Conservation (phyloP, 2,888 invertebrate species). For the Zaprionus lineosus region DNA sequence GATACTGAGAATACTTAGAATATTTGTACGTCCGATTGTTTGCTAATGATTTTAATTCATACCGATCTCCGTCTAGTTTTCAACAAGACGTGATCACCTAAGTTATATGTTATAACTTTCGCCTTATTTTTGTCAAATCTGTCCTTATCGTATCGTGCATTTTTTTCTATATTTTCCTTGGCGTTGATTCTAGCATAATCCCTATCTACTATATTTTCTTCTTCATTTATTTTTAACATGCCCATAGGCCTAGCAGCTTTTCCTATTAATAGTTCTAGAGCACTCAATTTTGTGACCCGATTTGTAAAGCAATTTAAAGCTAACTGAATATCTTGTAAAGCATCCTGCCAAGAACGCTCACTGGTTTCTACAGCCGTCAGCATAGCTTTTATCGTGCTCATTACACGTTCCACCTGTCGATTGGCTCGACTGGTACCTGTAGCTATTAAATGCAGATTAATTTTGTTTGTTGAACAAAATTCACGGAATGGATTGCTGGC, state of each 20-base stretch:
- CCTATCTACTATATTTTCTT: background rate
- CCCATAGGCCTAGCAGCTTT: too few species aligned
- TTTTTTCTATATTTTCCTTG: too few species aligned
- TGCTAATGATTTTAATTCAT: background rate
- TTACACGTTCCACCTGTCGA: slow-evolving; percentile 5
- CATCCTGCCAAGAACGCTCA: background rate
- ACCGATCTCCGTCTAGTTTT: background rate
- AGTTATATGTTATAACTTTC: background rate
- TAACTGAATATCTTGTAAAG: too few species aligned
- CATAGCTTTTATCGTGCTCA: slow-evolving; percentile 6
- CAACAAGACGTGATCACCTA: too few species aligned
- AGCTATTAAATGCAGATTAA: too few species aligned
- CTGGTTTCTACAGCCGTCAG: background rate
- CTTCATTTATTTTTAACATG: too few species aligned
- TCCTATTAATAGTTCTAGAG: too few species aligned
- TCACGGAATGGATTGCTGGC: slow-evolving; percentile 5
- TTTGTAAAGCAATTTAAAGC: too few species aligned
- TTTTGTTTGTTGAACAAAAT: slow-evolving; percentile 2
- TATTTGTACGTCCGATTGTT: background rate
- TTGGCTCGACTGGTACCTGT: slow-evolving; percentile 1
- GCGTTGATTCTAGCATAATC: background rate
- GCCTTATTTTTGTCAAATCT: too few species aligned
- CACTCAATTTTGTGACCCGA: too few species aligned
- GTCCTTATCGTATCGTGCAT: too few species aligned
- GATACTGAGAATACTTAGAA: background rate